Base-by-base conservation (phyloP, 1,140 invertebrate genomes). In the Samia ricini region DNA sequence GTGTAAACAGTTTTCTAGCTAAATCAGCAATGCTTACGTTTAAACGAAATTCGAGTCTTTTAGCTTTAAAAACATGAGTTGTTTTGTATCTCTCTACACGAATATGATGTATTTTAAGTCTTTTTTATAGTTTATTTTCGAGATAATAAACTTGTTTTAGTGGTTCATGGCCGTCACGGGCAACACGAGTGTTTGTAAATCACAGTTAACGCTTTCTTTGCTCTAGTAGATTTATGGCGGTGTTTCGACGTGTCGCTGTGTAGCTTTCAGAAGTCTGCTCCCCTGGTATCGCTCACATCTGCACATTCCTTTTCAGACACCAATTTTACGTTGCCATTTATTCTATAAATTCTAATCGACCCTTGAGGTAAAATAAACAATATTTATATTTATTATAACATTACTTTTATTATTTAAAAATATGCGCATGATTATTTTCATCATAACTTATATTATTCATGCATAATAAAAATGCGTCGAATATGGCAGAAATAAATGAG, bases 131-230 rank as follows among this genome's bases (percentile, higher is more conserved):
- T 57, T 57, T 57, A 59, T 49, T 59, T 22, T 50, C 36, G 22
- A 26, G 48, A 22, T 23, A 59, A 33, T 50, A 50, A 57, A 36
- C 26, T 19, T 42, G 56, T 36, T 55, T 57, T 42, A 42, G 33
- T 42, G 33, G 33, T 42, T 59, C 33, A 69, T 60, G 63, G 60
- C 56, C 63, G 67, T 63, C 67, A 69, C 68, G 68, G 64, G 63
- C 68, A 68, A 72, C 65, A 71, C 51, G 67, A 72, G 68, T 69
- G 69, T 70, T 68, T 56, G 68, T 83, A 85, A 81, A 83, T 85
- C 82, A 83, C 70, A 66, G 74, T 79, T 80, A 81, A 76, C 69
- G 71, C 68, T 79, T 81, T 83, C 77, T 83, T 85, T 74, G 63
- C 75, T 63, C 62, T 69, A 62, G 61, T 66, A 69, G 77, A 83